Evolutionary conservation across 2,113 vertebrate species (phyloP), one percentile per base, ranked within the genome.

Genomic region (Pipa parva): DNA sequence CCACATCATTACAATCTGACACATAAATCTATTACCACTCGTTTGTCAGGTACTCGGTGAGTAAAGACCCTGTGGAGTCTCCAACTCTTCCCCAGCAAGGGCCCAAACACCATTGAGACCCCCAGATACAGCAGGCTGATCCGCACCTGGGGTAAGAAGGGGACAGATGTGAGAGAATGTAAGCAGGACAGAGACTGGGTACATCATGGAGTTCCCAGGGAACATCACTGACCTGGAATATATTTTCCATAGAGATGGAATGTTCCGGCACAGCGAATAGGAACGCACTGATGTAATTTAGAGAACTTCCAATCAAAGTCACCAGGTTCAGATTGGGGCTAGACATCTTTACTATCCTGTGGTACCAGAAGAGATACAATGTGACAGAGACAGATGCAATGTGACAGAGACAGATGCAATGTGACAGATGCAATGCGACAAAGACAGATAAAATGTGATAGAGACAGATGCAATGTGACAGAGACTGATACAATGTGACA

Each of bases 341-440:
- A 79, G 95, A 97, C 97, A 99, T 98, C 91, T 97, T 99, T 81
- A 99, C 95, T 46, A 99, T 96, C 87, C 97, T 97, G 74, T 73
- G 50, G 8, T 20, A 48, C 36, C 11, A 21, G 67, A 13, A 22
- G 61, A 68, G 56, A 63, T 27, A 26, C 54, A 63, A 28, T 29
- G 2, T 25, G 20, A 33, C 1, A 42, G 10, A 42, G 6, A 13
- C 4, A 8, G 39, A 15, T 15, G 13, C 39, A 10, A 42, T 13
- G 15, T 4, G 5, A 42, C 6, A 8, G 10, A 42, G 7, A 31
- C 10, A n/a, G n/a, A n/a, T n/a, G n/a, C n/a, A n/a, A n/a, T n/a
- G n/a, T n/a, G n/a, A n/a, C n/a, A n/a, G n/a, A n/a, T n/a, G n/a
- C n/a, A n/a, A n/a, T n/a, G n/a, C n/a, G n/a, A n/a, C n/a, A n/a